Percentiles rank a stretch among this genome's conserved stretches.
Evolutionary conservation across 2,888 invertebrate species (phyloP).

Genomic region (Thumatha senex): DNA sequence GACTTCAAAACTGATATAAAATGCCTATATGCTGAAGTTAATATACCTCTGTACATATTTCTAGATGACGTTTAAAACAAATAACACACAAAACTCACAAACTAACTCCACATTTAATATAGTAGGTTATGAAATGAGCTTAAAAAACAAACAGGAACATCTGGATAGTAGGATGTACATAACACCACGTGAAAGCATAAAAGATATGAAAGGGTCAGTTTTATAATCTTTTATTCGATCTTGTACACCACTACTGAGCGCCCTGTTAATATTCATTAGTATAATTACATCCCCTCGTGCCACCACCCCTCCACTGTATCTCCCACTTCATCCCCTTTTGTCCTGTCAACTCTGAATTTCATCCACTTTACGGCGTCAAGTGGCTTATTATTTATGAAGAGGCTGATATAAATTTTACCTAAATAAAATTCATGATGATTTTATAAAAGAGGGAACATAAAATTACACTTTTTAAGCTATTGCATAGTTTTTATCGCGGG

Average conservation of each 20-base stretch:
- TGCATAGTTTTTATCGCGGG: no score
- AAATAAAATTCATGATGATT: constrained; percentile 36
- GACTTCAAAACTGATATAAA: no score
- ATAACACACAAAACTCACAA: no score
- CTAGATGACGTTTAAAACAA: no score
- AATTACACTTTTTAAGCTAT: constrained; percentile 11
- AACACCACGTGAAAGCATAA: constrained; percentile 18
- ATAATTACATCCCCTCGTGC: constrained; percentile 42
- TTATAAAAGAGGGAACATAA: constrained; percentile 17
- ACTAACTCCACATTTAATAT: no score
- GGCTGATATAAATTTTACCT: constrained; percentile 45
- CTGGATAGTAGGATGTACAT: not conserved
- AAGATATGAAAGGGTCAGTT: constrained; percentile 16
- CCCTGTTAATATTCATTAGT: constrained; percentile 60
- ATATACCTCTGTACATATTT: no score
- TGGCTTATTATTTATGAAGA: constrained; percentile 51
- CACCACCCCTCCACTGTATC: constrained; percentile 1
- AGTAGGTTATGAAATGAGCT: no score
- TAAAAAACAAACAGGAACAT: no score
- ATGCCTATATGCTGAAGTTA: no score
- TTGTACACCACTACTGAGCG: constrained; percentile 33
- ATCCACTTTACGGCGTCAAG: constrained; percentile 40
- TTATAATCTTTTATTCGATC: constrained; percentile 34
- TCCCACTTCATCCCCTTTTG: constrained; percentile 16
- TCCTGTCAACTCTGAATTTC: constrained; percentile 34